A percentile compares a stretch with the other conserved stretches of the same genome.
Conservation (phyloP, 2,888 invertebrate genomes). For the Tipula unca region DNA sequence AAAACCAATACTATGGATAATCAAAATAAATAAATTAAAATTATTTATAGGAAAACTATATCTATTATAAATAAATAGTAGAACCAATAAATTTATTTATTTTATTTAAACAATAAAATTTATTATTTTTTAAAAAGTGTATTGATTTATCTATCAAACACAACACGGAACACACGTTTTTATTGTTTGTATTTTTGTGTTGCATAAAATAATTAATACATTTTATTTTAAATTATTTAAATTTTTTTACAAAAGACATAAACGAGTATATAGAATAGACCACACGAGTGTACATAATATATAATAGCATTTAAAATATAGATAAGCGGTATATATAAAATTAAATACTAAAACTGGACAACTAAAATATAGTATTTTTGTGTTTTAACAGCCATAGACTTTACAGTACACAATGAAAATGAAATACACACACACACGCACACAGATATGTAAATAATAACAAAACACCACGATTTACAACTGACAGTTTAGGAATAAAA, state of each 20-base stretch:
- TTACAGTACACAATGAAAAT: neutral
- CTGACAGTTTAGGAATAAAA: neutral
- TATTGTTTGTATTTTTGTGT: neutral
- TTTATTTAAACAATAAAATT: neutral
- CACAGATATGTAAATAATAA: neutral
- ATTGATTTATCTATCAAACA: neutral
- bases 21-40: neutral
- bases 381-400: neutral
- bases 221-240: neutral
- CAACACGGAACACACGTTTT: neutral
- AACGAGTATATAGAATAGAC: neutral
- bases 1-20: neutral
- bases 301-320: no score
- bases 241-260: neutral
- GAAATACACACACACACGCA: neutral
- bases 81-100: neutral
- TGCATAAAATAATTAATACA: neutral
- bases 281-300: neutral
- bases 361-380: neutral
- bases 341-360: neutral
- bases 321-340: neutral
- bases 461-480: neutral
- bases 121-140: neutral
- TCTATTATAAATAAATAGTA: neutral
- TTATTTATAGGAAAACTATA: neutral